Base-by-base conservation (phyloP, 2,888 invertebrate species). In the Heterodera filipjevi region DNA sequence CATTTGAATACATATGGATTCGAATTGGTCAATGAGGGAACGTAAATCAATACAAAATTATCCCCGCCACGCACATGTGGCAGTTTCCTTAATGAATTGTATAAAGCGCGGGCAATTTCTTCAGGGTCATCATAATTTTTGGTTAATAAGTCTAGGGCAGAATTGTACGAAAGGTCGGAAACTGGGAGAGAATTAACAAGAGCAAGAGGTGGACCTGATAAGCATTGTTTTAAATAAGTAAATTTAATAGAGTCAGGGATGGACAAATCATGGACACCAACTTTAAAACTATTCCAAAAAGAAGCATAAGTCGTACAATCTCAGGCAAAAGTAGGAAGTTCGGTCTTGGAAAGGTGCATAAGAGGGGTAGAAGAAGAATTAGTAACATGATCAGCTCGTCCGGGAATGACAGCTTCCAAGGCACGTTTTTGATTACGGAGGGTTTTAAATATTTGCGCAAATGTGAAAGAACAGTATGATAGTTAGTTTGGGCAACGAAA, bases 1-100 rank as follows among this genome's bases (percentile, higher is more conserved):
- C 71, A 71, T 71, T 30, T 71, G 71, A 8, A 71, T 30, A 30
- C 71, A 71, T 10, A 71, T 71, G 27, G 44, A n/a, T 30, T 71
- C 71, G 10, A 71, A 30, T 30, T 71, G 27, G 8, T 71, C 30
- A 12, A 71, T n/a, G 39, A 71, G 30, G 10, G 71, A 71, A 10
- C 71, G 71, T 10, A 71, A 30, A 30, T 71, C 71, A 30, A 10
- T n/a, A 30, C 71, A 71, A 8, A 71, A 71, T 22, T 27, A 3
- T 71, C 71, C 3, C 71, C 71, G 27, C 22, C 8, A 2, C 71
- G 6, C 3, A 49, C 49, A 3, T 19, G 6, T 10, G 49, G 49
- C 10, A 49, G 19, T 49, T 49, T 6, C 49, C 49, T 12, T 3
- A 49, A 19, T 12, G 49, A 49, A 19, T 49, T 49, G 49, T 49